Base-by-base conservation (phyloP, 2,113 vertebrate species). In the Empidonax traillii region DNA sequence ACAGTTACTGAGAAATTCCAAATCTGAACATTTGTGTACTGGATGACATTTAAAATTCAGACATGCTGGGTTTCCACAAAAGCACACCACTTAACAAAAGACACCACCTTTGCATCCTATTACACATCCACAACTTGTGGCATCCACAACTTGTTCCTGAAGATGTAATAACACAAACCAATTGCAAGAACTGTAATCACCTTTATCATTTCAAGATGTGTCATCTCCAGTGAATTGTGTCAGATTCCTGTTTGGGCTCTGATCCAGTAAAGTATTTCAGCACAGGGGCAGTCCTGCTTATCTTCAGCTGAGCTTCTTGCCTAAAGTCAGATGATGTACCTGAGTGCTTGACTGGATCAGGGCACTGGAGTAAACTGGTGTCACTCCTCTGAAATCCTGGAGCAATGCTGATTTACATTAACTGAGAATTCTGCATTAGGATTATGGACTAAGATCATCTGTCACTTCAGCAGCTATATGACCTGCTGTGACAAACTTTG, bases 1-100 rank as follows among this genome's bases (percentile, higher is more conserved):
- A 84, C 73, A 88, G 80, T 90, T 96, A 79, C 90, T 41, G 69
- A 90, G 93, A 96, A 93, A 92, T 93, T 90, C 87, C 90, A 90
- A 96, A 93, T 71, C 73, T 65, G 79, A 85, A 62, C 65, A 17
- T 53, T 65, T 44, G n/a, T 67, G 62, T 44, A 14, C 76, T 51
- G 65, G 8, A 3, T 93, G 80, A 75, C 88, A 94, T 92, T 75
- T 94, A 53, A 74, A 89, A 43, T 14, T 44, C 47, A 67, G 59
- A 51, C 71, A 73, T 1, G 12, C 55, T 55, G 43, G 9, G 53
- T 47, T 65, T 69, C 92, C 86, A 75, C 61, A 58, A 18, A 87
- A 89, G 79, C 49, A 72, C 68, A 85, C 69, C 69, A 58, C 88
- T 67, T 71, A 43, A 69, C 55, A 74, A 78, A 93, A 92, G 86